Evolutionary conservation across 23 tunicate genomes (phyloP), one percentile per base, ranked within the genome.

Genomic region (Halocynthia aurantium): DNA sequence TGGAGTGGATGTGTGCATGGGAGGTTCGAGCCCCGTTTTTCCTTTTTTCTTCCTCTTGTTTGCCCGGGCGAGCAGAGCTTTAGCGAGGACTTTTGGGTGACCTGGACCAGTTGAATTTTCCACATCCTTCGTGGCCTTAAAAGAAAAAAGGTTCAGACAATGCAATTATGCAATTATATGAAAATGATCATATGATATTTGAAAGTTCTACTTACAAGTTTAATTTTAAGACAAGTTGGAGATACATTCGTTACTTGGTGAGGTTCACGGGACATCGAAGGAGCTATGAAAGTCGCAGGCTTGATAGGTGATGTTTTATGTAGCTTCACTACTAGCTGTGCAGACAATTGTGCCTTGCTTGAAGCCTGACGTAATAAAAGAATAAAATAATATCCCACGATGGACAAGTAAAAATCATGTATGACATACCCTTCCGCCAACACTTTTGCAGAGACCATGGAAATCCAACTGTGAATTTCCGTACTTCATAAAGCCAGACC

Each of bases 241-340:
- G 72, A 67, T 67, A 79, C 75, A 60, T 63, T 67, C 44, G 71
- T 77, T 50, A 77, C 71, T 40, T 62, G 81, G 50, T 62, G 71
- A 55, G 22, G 44, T 70, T 53, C 62, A 13, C 72, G 10, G 73
- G 57, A 7, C 15, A 44, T 6, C 79, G 60, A 76, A 22, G 96
- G 96, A 18, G 88, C 85, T 53, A 89, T 89, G 55, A 89, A 89
- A 7, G 96, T 89, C 65, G 96, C 96, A 10, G 96, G 96, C 69
- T 89, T 89, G 67, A 89, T 89, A 12, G 96, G 96, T 8, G 96
- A 89, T 54, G 53, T 84, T 53, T 74, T 74, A 50, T 67, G 72
- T n/a, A 11, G 22, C 19, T 2, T 21, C 12, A 17, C 40, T 12
- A 50, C 22, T 0, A 6, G 40, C 19, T n/a, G 5, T 4, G 2